Evolutionary conservation across 1,140 invertebrate genomes (phyloP).

Genomic region (Leguminivora glycinivorella): DNA sequence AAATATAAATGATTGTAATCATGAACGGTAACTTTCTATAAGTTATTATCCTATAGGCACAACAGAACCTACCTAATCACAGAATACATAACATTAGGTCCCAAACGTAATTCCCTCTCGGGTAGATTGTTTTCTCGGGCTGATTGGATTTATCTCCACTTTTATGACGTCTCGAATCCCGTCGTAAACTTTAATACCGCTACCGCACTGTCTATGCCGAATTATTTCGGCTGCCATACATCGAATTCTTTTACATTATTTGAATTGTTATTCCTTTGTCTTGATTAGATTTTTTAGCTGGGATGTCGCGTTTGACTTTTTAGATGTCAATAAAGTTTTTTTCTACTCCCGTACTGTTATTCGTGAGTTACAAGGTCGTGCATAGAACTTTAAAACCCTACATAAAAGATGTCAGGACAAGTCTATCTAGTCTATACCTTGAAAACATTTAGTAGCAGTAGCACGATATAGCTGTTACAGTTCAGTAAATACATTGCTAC

Average conservation of each 20-base stretch:
- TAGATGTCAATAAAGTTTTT: not conserved
- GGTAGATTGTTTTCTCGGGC: conserved; percentile 71
- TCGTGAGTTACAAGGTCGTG: no score
- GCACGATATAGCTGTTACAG: no score
- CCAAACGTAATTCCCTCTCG: conserved; percentile 58
- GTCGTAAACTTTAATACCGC: conserved; percentile 74
- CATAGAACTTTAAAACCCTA: no score
- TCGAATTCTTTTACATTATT: conserved; percentile 23
- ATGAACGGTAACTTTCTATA: not conserved
- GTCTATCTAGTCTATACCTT: no score
- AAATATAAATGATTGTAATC: no score
- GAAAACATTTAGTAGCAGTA: no score
- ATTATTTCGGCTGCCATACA: conserved; percentile 15
- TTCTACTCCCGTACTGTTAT: no score
- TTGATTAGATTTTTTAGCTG: not conserved
- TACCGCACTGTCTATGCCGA: conserved; percentile 46
- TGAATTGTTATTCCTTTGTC: conserved; percentile 13
- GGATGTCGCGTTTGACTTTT: not conserved
- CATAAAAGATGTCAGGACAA: no score
- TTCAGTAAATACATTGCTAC: no score
- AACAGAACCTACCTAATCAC: conserved; percentile 11
- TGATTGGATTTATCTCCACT: conserved; percentile 74
- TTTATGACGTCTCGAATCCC: conserved; percentile 71
- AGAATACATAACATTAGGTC: conserved; percentile 37
- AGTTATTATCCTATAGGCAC: not conserved